A percentile compares a stretch with the other conserved stretches of the same genome.
phyloP scores from a whole-genome alignment of 2,797 vertebrate genomes.

The Sebastes oblongus region DNA sequence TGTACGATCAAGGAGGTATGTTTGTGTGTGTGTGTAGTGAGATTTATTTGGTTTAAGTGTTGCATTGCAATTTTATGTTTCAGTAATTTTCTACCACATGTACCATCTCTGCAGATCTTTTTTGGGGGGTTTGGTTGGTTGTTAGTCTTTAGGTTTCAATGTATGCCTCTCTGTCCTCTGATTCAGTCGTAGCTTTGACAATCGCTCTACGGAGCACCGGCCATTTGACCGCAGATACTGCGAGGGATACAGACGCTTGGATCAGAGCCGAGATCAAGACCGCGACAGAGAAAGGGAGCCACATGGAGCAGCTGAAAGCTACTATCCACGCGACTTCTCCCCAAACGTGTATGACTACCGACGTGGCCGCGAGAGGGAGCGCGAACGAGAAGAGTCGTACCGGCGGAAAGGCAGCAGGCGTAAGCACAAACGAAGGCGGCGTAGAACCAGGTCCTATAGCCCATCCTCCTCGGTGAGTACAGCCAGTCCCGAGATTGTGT shows the following conservation, averaged over 20 bases:
- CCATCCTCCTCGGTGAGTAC: conserved; percentile 99
- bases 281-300: conserved; percentile 79
- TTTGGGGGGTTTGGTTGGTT: background rate
- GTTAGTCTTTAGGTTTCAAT: background rate
- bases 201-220: conserved; percentile 88
- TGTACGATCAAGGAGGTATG: conserved; percentile 91
- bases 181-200: conserved; percentile 86
- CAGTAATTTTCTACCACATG: background rate
- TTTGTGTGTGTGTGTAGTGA: background rate
- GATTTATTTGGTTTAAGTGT: background rate
- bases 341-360: conserved; percentile 89
- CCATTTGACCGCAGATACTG: conserved; percentile 90
- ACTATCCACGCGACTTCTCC: conserved; percentile 86
- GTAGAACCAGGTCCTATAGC: conserved; percentile 97
- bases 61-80: background rate
- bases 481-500: conserved; percentile 74
- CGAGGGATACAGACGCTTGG: conserved; percentile 89
- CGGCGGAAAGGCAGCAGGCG: conserved; percentile 94
- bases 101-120: background rate
- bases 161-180: background rate
- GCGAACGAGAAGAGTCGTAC: conserved; percentile 78
- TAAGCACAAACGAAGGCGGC: conserved; percentile 97
- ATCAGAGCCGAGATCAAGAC: conserved; percentile 89
- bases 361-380: conserved; percentile 84
- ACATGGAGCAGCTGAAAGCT: conserved; percentile 84